These are phyloP conservation scores for Rhinolophus ferrumequinum DNA, from an alignment of 2,113 vertebrate genomes.

Conservation along the genomic window DNA sequence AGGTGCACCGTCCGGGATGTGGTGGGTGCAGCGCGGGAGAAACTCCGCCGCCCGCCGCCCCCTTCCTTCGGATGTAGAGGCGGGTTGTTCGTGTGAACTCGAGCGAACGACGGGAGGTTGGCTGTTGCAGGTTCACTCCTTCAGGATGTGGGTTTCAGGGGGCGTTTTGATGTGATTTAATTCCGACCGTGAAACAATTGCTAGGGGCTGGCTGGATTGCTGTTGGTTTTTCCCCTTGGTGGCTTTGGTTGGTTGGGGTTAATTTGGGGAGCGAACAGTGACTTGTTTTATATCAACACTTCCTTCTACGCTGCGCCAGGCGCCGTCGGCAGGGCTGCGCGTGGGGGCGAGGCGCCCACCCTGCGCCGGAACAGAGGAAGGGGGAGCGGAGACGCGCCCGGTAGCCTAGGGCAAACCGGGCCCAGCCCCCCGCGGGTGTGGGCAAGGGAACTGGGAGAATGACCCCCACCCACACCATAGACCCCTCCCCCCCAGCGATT, in stretches of 20 bases:
- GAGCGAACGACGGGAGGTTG: conserved; percentile 20
- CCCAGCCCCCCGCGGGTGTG: neutral
- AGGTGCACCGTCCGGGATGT: conserved; percentile 35
- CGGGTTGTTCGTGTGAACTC: conserved; percentile 59
- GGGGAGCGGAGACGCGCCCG: neutral
- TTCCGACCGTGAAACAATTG: conserved; percentile 77
- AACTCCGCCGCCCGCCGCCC: neutral
- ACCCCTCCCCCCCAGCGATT: neutral
- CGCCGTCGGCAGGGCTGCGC: neutral
- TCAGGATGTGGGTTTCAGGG: conserved; percentile 81
- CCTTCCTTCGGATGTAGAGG: conserved; percentile 21
- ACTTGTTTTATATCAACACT: conserved; percentile 64
- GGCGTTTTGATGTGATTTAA: conserved; percentile 79
- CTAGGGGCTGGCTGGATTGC: conserved; percentile 67
- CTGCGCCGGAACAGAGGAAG: neutral
- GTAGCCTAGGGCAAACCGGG: neutral
- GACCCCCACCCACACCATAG: neutral
- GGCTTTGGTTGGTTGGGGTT: conserved; percentile 68
- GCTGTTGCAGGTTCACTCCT: conserved; percentile 68
- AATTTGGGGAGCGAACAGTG: conserved; percentile 47
- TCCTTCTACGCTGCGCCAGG: neutral
- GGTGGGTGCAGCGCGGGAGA: conserved; percentile 28
- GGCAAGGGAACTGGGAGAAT: neutral
- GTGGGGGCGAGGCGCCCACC: neutral
- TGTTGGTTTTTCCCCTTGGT: conserved; percentile 60